Conservation (phyloP, 1,140 invertebrate genomes). For the Drosophila tristis region DNA sequence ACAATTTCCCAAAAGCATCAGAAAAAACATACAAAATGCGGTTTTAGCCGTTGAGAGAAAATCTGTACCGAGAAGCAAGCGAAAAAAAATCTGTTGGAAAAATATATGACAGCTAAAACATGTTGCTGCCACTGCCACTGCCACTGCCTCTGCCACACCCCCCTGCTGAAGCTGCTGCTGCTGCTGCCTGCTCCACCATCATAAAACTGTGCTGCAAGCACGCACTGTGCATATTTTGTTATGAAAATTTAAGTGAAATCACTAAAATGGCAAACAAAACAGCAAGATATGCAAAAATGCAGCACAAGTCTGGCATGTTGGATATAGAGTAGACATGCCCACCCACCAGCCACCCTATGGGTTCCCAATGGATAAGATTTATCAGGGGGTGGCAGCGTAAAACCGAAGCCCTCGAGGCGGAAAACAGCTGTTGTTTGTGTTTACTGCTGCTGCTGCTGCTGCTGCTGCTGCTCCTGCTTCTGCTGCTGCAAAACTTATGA, state of each 20-base stretch:
- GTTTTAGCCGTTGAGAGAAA: conserved; percentile 68
- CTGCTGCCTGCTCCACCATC: neutral
- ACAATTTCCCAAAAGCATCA: conserved; percentile 72
- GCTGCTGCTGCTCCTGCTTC: conserved; percentile 37
- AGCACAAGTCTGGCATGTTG: conserved; percentile 8
- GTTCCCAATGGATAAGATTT: no score
- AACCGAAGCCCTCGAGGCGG: conserved; percentile 44
- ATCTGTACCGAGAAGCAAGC: conserved; percentile 38
- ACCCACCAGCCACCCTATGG: no score
- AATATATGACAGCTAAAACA: conserved; percentile 76
- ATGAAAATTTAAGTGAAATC: conserved; percentile 83
- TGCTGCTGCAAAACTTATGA: conserved; percentile 50
- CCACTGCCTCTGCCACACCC: neutral
- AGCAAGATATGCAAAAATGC: conserved; percentile 66
- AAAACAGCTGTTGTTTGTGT: conserved; percentile 60
- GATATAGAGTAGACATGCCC: no score
- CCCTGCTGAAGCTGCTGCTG: neutral
- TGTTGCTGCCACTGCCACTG: conserved; percentile 5
- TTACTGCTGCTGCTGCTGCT: conserved; percentile 37
- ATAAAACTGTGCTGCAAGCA: conserved; percentile 66
- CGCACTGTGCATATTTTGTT: conserved; percentile 79
- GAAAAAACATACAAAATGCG: conserved; percentile 79
- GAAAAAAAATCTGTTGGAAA: conserved; percentile 70
- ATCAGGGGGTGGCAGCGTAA: neutral
- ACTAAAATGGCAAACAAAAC: conserved; percentile 82